Evolutionary conservation across 2,888 invertebrate genomes (phyloP).

Genomic region (Maniola hyperantus): DNA sequence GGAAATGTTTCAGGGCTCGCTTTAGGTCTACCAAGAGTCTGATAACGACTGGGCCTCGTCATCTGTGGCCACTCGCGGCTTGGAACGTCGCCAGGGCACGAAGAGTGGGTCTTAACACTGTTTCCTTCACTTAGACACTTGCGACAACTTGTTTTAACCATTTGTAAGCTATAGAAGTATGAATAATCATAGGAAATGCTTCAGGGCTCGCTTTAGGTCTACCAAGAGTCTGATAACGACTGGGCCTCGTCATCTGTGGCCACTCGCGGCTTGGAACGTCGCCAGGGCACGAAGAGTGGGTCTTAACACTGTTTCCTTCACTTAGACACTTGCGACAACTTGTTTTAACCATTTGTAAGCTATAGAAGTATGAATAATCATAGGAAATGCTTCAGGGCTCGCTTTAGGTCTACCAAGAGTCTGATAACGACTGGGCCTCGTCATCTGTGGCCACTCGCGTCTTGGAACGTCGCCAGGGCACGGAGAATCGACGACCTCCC

Average conservation of each 20-base stretch:
- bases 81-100: slow-evolving; percentile 70
- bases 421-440: slow-evolving; percentile 53
- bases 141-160: neutral
- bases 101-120: slow-evolving; percentile 39
- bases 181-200: neutral
- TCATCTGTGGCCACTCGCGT: slow-evolving; percentile 60
- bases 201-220: neutral
- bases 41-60: slow-evolving; percentile 58
- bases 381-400: neutral
- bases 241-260: slow-evolving; percentile 64
- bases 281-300: slow-evolving; percentile 63
- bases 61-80: slow-evolving; percentile 59
- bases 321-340: slow-evolving; percentile 7
- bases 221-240: slow-evolving; percentile 47
- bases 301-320: slow-evolving; percentile 30
- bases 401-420: neutral
- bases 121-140: slow-evolving; percentile 27
- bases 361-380: neutral
- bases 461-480: slow-evolving; percentile 70
- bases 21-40: neutral
- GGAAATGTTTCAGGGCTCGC: neutral
- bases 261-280: slow-evolving; percentile 55
- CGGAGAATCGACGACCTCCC: too few relatives aligned
- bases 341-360: neutral
- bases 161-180: neutral